Evolutionary conservation across 2,797 vertebrate species (phyloP).

Genomic region (Cryptoprocta ferox): DNA sequence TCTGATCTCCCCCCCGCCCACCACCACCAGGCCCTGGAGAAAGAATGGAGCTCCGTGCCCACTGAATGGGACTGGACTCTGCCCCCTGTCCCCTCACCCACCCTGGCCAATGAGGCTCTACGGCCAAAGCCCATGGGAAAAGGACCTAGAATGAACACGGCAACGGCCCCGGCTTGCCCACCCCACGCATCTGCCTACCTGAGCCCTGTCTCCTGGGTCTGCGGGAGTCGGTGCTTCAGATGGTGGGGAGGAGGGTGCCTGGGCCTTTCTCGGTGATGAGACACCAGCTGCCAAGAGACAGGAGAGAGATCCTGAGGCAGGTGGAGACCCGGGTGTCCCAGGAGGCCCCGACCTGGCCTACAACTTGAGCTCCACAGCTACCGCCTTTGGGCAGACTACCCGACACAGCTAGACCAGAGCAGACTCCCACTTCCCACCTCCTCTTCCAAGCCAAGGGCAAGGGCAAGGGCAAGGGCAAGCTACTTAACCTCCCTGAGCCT

Average conservation of each 20-base stretch:
- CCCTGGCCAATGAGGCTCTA: not conserved
- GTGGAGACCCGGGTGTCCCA: not conserved
- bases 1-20: not conserved
- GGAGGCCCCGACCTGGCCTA: not conserved
- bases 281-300: conserved; percentile 77
- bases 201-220: conserved; percentile 81
- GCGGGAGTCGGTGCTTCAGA: conserved; percentile 86
- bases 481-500: not conserved
- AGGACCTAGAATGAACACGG: not conserved
- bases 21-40: not conserved
- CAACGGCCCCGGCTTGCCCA: not conserved
- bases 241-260: conserved; percentile 78
- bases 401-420: not conserved
- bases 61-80: not conserved
- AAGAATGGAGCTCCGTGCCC: not conserved
- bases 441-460: not conserved
- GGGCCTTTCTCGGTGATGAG: conserved; percentile 87
- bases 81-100: not conserved
- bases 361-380: not conserved
- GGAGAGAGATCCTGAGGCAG: conserved; percentile 63
- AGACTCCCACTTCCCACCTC: not conserved
- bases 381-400: not conserved
- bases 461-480: not conserved
- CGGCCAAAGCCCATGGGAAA: not conserved
- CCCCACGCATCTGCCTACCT: conserved; percentile 86